These are phyloP conservation scores for Onchidella celtica DNA, from an alignment of 2,888 invertebrate species.

Conservation along the genomic window DNA sequence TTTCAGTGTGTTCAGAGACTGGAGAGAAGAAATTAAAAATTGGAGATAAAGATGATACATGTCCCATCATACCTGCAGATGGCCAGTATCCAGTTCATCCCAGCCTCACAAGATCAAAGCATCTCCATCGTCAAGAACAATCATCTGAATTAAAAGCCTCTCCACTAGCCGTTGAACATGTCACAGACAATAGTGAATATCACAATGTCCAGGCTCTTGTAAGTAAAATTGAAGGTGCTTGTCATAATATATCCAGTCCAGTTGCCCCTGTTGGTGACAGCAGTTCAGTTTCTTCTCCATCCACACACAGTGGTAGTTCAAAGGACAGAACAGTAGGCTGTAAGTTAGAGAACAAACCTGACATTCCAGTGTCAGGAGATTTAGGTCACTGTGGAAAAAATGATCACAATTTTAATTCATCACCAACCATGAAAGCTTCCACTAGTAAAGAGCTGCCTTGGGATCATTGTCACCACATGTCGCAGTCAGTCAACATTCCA, in stretches of 20 bases:
- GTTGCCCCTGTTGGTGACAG: no score
- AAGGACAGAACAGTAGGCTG: no score
- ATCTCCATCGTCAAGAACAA: not conserved
- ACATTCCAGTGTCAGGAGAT: no score
- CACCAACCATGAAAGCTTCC: not conserved
- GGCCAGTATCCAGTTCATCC: constrained; percentile 61
- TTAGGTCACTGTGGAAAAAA: not conserved
- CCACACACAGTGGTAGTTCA: no score
- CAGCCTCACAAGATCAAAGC: constrained; percentile 19
- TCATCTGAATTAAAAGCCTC: not conserved
- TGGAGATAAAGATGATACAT: constrained; percentile 29
- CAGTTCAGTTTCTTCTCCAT: no score
- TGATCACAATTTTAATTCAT: constrained; percentile 23
- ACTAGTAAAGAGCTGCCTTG: constrained; percentile 19
- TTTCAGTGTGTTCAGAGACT: constrained; percentile 70
- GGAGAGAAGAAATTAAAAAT: constrained; percentile 59
- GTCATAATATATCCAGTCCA: no score
- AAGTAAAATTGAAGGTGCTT: no score
- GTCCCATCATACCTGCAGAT: constrained; percentile 54
- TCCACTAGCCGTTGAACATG: no score
- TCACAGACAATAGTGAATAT: no score
- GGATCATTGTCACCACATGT: constrained; percentile 1
- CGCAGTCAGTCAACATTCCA: constrained; percentile 34
- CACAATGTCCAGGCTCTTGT: no score
- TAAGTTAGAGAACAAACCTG: no score